These are phyloP conservation scores for Drosophila bocqueti DNA, from an alignment of 1,140 invertebrate species.

Conservation along the genomic window DNA sequence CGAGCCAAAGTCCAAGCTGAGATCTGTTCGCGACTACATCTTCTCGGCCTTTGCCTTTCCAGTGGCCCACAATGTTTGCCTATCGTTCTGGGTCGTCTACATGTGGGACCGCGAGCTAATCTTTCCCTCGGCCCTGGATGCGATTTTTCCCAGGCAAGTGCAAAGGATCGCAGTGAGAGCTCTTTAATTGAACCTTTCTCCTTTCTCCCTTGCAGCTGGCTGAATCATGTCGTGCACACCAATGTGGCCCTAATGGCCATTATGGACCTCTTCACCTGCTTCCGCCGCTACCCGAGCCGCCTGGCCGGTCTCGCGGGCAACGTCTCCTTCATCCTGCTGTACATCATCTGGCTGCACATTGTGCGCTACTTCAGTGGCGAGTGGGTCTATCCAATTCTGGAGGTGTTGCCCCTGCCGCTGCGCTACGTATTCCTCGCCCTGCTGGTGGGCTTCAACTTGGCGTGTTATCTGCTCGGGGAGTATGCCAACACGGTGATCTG, in stretches of 20 bases:
- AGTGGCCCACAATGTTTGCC: slow-evolving; percentile 69
- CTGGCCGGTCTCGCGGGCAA: slow-evolving; percentile 62
- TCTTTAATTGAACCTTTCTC: neutral
- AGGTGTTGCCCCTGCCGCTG: slow-evolving; percentile 60
- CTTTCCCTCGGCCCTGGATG: slow-evolving; percentile 70
- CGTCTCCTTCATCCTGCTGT: slow-evolving; percentile 64
- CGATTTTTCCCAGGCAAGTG: slow-evolving; percentile 70
- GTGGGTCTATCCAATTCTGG: slow-evolving; percentile 76
- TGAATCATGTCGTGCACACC: slow-evolving; percentile 80
- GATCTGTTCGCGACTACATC: slow-evolving; percentile 59
- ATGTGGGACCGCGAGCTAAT: slow-evolving; percentile 75
- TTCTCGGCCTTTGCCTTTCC: slow-evolving; percentile 78
- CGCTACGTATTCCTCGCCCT: slow-evolving; percentile 64
- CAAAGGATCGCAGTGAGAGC: neutral
- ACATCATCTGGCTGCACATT: slow-evolving; percentile 78
- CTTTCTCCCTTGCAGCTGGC: slow-evolving; percentile 56
- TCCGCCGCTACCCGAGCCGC: slow-evolving; percentile 68
- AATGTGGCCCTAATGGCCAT: slow-evolving; percentile 72
- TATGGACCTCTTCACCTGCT: slow-evolving; percentile 78
- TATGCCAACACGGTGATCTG: slow-evolving; percentile 65
- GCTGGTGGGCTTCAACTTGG: slow-evolving; percentile 64
- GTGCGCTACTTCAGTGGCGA: slow-evolving; percentile 71
- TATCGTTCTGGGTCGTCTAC: slow-evolving; percentile 77
- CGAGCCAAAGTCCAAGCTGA: slow-evolving; percentile 50
- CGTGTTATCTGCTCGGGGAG: slow-evolving; percentile 71